Conservation (phyloP, 2,113 vertebrate genomes). For the Clarias batrachus region DNA sequence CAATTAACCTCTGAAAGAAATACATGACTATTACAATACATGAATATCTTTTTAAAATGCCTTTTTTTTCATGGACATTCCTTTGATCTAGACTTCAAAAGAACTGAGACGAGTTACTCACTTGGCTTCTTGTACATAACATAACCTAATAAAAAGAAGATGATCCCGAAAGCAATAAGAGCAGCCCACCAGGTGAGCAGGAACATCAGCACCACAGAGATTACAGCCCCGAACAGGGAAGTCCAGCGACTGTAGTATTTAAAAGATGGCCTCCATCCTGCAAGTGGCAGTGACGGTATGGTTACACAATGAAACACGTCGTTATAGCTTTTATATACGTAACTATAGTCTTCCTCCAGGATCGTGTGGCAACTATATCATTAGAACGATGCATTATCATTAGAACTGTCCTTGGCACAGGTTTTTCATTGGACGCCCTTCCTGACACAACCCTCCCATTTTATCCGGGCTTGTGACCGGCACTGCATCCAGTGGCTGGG, state of each 20-base stretch:
- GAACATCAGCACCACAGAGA: conserved; percentile 75
- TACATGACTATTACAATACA: neutral
- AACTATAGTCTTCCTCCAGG: neutral
- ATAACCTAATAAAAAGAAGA: conserved; percentile 72
- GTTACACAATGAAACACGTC: neutral
- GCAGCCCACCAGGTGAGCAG: conserved; percentile 76
- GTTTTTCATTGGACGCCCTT: too few species aligned
- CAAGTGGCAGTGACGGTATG: neutral
- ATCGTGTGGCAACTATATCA: neutral
- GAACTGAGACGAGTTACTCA: conserved; percentile 43
- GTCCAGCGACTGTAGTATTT: conserved; percentile 73
- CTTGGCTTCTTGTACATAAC: conserved; percentile 73
- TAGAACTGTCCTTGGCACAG: too few species aligned
- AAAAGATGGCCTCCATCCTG: conserved; percentile 75
- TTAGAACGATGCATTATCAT: too few species aligned
- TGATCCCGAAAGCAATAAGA: conserved; percentile 66
- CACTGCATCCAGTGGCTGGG: too few species aligned
- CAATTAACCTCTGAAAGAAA: conserved; percentile 71
- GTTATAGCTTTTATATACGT: neutral
- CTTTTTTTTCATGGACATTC: neutral
- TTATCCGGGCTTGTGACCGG: too few species aligned
- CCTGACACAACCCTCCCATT: too few species aligned
- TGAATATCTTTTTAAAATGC: neutral
- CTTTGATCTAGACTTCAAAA: neutral
- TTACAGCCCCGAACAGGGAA: conserved; percentile 68